Evolutionary conservation across 2,113 vertebrate species (phyloP).

Genomic region (Hemibates koningsi): DNA sequence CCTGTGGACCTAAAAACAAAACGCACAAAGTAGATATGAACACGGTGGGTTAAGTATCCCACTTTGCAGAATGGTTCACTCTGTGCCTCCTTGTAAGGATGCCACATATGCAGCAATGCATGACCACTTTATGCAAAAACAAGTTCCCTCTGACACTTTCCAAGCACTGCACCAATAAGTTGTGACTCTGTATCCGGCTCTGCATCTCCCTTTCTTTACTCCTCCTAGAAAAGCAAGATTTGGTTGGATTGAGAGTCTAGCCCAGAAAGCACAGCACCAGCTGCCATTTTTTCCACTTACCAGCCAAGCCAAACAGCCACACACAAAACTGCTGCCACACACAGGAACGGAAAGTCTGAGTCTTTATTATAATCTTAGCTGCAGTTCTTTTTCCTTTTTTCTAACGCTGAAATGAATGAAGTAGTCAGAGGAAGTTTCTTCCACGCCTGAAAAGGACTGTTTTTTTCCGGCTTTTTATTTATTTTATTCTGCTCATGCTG

Average conservation of each 20-base stretch:
- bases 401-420: neutral
- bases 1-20: neutral
- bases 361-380: slow-evolving; percentile 35
- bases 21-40: neutral
- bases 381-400: neutral
- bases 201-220: neutral
- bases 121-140: neutral
- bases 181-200: neutral
- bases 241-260: neutral
- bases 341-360: slow-evolving; percentile 54
- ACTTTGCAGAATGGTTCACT: neutral
- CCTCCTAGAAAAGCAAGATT: neutral
- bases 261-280: slow-evolving; percentile 14
- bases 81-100: neutral
- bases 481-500: neutral
- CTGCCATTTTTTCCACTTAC: slow-evolving; percentile 8
- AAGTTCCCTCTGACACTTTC: neutral
- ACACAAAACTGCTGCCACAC: slow-evolving; percentile 39
- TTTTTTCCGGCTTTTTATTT: neutral
- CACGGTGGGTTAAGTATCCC: neutral
- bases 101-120: neutral
- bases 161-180: neutral
- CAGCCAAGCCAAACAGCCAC: slow-evolving; percentile 61
- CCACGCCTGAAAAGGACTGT: neutral
- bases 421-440: neutral